Percentiles rank a stretch among this genome's conserved stretches.
Conservation (phyloP, 2,113 vertebrate species). For the Alces alces region DNA sequence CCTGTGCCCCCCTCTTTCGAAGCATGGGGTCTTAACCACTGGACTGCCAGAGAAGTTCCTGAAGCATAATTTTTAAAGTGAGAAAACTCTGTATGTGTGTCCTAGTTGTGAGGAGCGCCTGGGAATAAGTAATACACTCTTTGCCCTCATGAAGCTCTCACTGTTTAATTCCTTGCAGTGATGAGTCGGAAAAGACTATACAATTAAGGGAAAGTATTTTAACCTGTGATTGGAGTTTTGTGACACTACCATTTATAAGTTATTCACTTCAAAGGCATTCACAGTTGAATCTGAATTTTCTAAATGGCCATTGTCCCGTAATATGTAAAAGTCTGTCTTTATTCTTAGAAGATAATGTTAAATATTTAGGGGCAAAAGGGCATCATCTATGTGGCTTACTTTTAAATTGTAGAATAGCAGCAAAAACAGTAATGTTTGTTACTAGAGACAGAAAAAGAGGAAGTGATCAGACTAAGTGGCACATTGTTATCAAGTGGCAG, state of each 20-base stretch:
- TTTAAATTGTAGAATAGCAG: not conserved
- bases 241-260: not conserved
- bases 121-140: not conserved
- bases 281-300: not conserved
- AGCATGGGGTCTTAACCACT: not conserved
- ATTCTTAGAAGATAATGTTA: not conserved
- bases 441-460: not conserved
- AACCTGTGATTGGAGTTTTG: not conserved
- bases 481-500: rapidly evolving
- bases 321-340: not conserved
- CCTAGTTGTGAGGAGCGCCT: rapidly evolving
- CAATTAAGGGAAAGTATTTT: not conserved
- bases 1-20: not conserved
- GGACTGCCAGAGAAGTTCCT: not conserved
- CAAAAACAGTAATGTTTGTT: too few relatives aligned
- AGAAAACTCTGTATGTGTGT: rapidly evolving
- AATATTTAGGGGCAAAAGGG: not conserved
- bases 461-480: not conserved
- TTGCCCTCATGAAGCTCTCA: not conserved
- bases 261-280: not conserved
- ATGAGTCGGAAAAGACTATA: not conserved
- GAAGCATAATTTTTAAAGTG: not conserved
- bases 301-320: not conserved
- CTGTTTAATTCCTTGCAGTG: not conserved
- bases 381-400: rapidly evolving